Evolutionary conservation across 1,140 invertebrate genomes (phyloP).

Genomic region (Drosophila ironensis): DNA sequence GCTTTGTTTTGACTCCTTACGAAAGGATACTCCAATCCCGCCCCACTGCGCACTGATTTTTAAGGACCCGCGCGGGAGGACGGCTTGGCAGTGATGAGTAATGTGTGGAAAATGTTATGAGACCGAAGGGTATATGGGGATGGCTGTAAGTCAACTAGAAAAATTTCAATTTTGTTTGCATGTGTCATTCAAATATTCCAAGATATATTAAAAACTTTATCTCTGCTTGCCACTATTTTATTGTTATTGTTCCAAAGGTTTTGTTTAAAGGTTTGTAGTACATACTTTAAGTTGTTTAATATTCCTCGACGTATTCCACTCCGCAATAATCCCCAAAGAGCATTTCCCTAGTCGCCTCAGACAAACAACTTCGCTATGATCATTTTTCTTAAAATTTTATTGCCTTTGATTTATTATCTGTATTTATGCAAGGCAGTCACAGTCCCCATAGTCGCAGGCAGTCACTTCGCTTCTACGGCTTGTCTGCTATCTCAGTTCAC

Average conservation of each 20-base stretch:
- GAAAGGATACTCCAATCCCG: slow-evolving; percentile 1
- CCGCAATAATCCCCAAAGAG: not conserved
- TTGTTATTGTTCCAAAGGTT: too few species aligned
- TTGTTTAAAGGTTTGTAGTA: too few species aligned
- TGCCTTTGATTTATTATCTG: slow-evolving; percentile 71
- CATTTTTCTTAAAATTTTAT: slow-evolving; percentile 51
- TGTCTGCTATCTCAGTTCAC: slow-evolving; percentile 11
- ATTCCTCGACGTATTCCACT: too few species aligned
- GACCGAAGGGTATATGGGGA: slow-evolving; percentile 12
- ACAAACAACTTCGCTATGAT: slow-evolving; percentile 12
- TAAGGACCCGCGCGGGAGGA: not conserved
- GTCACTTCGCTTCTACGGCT: not conserved
- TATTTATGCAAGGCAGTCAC: slow-evolving; percentile 47
- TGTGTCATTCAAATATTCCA: too few species aligned
- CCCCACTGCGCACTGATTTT: slow-evolving; percentile 28
- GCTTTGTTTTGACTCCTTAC: slow-evolving; percentile 48
- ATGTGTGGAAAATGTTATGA: slow-evolving; percentile 7
- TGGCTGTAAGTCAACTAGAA: slow-evolving; percentile 2
- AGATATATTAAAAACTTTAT: not conserved
- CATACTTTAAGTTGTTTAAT: too few species aligned
- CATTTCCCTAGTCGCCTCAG: slow-evolving; percentile 2
- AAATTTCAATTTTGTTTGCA: slow-evolving; percentile 14
- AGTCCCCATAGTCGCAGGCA: slow-evolving; percentile 4
- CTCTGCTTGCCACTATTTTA: too few species aligned
- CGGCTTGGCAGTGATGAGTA: slow-evolving; percentile 3